Percentiles rank a stretch among this genome's conserved stretches.
phyloP scores from a whole-genome alignment of 2,888 invertebrate genomes.

The Bombylius discolor region DNA sequence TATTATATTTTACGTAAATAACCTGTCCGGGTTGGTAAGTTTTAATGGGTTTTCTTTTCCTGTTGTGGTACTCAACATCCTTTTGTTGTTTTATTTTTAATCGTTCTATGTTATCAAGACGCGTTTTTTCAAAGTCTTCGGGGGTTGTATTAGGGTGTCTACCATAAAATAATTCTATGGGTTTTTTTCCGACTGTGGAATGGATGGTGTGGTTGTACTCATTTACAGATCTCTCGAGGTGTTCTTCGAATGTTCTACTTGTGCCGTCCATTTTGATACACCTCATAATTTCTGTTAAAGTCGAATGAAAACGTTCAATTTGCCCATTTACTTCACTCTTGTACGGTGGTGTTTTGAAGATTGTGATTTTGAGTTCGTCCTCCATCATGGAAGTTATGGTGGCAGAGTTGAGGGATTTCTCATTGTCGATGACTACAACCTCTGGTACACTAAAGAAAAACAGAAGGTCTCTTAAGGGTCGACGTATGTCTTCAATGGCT shows the following conservation, averaged over 20 bases:
- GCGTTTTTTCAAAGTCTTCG: conserved; percentile 8
- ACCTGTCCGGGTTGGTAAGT: conserved; percentile 8
- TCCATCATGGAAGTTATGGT: conserved; percentile 4
- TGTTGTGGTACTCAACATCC: not conserved
- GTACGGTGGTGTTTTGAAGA: conserved; percentile 4
- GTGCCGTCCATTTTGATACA: not conserved
- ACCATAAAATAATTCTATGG: not conserved
- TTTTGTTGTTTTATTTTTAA: conserved; percentile 5
- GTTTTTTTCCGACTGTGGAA: not conserved
- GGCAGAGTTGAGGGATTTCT: conserved; percentile 3
- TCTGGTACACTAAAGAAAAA: conserved; percentile 10
- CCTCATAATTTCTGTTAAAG: conserved; percentile 3
- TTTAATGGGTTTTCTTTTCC: conserved; percentile 4
- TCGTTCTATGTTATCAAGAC: conserved; percentile 6
- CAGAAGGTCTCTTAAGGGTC: conserved; percentile 9
- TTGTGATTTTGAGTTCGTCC: not conserved
- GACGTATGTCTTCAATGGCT: conserved; percentile 5
- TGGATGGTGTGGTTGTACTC: not conserved
- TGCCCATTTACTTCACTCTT: conserved; percentile 4
- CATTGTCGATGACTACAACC: conserved; percentile 9
- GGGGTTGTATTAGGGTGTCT: conserved; percentile 3
- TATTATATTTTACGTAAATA: not conserved
- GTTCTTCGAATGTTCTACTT: not conserved
- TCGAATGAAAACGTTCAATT: conserved; percentile 7
- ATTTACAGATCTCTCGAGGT: not conserved